Conservation (phyloP, 2,113 vertebrate genomes). For the Girardinichthys multiradiatus region DNA sequence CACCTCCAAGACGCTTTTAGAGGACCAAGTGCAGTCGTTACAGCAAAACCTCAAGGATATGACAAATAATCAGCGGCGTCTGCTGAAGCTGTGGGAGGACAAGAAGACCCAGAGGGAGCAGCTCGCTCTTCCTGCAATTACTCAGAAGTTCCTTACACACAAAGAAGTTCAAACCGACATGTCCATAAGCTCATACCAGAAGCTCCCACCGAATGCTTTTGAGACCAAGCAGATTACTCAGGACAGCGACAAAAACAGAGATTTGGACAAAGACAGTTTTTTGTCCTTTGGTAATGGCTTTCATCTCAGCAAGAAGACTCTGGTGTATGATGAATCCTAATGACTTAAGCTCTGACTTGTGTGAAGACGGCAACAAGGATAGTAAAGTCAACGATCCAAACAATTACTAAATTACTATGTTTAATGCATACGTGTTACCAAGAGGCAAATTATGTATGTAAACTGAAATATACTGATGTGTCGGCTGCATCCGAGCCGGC, state of each 20-base stretch:
- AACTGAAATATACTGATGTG: background rate
- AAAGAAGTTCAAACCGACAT: conserved; percentile 81
- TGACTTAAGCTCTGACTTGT: conserved; percentile 53
- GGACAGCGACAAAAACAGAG: conserved; percentile 63
- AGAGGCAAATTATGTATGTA: background rate
- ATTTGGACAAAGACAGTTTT: conserved; percentile 70
- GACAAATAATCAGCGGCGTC: conserved; percentile 80
- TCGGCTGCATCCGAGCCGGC: background rate
- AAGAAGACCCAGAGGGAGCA: conserved; percentile 78
- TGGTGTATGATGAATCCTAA: conserved; percentile 64
- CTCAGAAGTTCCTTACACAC: conserved; percentile 57
- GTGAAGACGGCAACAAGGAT: background rate
- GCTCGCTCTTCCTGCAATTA: conserved; percentile 73
- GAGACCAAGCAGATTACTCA: conserved; percentile 60
- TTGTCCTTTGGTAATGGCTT: conserved; percentile 60
- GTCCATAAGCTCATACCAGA: conserved; percentile 75
- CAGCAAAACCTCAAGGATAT: conserved; percentile 83
- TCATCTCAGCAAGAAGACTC: conserved; percentile 65
- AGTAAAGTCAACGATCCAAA: background rate
- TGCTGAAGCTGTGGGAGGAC: conserved; percentile 83
- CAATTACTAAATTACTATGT: background rate
- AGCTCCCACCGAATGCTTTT: conserved; percentile 73
- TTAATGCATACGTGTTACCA: background rate
- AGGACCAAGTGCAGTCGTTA: conserved; percentile 78
- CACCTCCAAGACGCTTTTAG: conserved; percentile 78